Evolutionary conservation across 1,140 invertebrate species (phyloP), one percentile per base, ranked within the genome.

Genomic region (Megalopta genalis): DNA sequence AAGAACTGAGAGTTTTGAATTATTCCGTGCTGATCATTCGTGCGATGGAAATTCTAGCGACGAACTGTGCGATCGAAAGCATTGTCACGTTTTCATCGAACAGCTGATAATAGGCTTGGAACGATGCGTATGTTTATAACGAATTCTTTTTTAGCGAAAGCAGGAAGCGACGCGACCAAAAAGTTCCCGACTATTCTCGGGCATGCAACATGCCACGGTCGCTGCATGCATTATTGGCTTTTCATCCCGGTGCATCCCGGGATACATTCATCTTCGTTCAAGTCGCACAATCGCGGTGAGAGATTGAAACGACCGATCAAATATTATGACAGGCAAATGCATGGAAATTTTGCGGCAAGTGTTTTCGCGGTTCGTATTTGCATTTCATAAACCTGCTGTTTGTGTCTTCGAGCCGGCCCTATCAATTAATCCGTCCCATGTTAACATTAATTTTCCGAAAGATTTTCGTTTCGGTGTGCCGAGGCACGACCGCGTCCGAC

Each of bases 291-390:
- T 49, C 74, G 65, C 32, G 59, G 46, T 25, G 37, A 68, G 66
- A 69, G 74, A 77, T 77, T 69, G 74, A 77, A 69, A 57, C 74
- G 54, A 23, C 14, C 23, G 65, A 69, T 77, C 74, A 69, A 77
- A 77, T 77, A 77, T 77, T 77, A 69, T 69, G 65, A 77, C 74
- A 69, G 54, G 54, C 54, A 69, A 77, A 77, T 77, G 39, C 65
- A 69, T 69, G 74, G 54, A 69, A 69, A 77, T 77, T 77, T 77
- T 32, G 54, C 60, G 12, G 25, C 39, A 49, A 60, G 54, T 14
- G 65, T 69, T 69, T 62, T 57, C 39, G 7, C 39, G 52, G 23
- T 59, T 46, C 42, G 6, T 59, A 59, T 60, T 65, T 65, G 39
- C 63, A 18, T 76, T 46, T 16, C 62, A 42, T 42, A 42, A 42